Conservation (phyloP, 2,797 vertebrate genomes). For the Phoebastria nigripes region DNA sequence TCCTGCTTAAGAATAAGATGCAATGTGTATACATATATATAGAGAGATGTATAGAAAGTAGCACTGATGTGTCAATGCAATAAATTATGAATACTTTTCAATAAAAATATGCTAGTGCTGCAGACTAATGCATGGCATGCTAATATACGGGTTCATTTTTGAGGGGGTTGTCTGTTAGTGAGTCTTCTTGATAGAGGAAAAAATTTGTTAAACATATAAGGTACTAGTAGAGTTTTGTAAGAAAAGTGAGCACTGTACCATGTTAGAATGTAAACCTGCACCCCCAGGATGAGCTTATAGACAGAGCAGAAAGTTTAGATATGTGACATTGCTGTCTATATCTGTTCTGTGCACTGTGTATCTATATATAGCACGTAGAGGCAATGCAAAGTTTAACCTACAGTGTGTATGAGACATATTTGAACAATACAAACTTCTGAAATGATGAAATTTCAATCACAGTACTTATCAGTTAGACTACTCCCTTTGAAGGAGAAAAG, state of each 20-base stretch:
- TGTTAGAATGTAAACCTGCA: background rate
- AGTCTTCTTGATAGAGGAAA: background rate
- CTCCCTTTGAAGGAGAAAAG: background rate
- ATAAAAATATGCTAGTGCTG: background rate
- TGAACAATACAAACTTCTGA: background rate
- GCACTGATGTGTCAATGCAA: background rate
- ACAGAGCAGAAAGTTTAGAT: background rate
- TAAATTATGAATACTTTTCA: background rate
- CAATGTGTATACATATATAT: accelerated
- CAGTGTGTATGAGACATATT: background rate
- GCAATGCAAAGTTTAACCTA: background rate
- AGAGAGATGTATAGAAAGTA: background rate
- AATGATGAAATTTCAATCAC: background rate
- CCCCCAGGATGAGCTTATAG: background rate
- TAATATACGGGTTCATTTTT: background rate
- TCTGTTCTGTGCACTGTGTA: background rate
- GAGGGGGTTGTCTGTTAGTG: too few relatives aligned
- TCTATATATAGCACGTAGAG: accelerated
- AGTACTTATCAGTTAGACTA: background rate
- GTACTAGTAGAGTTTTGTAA: background rate
- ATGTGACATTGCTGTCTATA: accelerated
- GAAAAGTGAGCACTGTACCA: background rate
- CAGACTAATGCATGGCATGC: background rate
- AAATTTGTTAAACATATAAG: background rate
- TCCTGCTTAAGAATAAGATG: background rate